Conservation (phyloP, 2,113 vertebrate species). For the Pelecanus crispus region DNA sequence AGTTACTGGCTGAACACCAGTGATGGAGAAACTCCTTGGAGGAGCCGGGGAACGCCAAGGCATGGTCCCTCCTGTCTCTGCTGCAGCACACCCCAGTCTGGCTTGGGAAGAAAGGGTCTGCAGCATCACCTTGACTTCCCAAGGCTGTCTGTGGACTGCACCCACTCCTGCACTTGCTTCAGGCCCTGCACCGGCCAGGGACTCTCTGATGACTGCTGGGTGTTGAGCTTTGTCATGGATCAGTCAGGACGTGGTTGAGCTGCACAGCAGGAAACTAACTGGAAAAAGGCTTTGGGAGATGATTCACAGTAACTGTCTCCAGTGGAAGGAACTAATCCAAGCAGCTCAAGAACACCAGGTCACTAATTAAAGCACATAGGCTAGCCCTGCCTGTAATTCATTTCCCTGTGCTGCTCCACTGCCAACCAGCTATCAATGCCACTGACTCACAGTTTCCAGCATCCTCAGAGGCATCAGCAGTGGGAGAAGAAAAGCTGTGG, state of each 20-base stretch:
- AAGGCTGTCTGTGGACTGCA: background rate
- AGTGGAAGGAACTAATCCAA: constrained; percentile 5
- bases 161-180: background rate
- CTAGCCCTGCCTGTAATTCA: constrained; percentile 45
- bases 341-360: constrained; percentile 6
- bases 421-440: background rate
- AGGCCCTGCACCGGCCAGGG: background rate
- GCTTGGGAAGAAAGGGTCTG: background rate
- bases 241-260: background rate
- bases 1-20: background rate
- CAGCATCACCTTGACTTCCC: background rate
- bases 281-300: background rate
- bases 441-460: background rate
- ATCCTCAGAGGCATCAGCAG: background rate
- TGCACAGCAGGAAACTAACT: background rate
- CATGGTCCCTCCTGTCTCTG: background rate
- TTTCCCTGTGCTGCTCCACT: background rate
- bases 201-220: background rate
- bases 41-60: background rate
- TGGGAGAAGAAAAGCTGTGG: rapidly evolving
- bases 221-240: background rate
- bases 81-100: background rate
- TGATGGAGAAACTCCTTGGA: background rate
- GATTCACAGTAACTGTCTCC: constrained; percentile 23
- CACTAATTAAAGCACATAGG: constrained; percentile 47